Base-by-base conservation (phyloP, 2,113 vertebrate species). In the Muntiacus muntjak region DNA sequence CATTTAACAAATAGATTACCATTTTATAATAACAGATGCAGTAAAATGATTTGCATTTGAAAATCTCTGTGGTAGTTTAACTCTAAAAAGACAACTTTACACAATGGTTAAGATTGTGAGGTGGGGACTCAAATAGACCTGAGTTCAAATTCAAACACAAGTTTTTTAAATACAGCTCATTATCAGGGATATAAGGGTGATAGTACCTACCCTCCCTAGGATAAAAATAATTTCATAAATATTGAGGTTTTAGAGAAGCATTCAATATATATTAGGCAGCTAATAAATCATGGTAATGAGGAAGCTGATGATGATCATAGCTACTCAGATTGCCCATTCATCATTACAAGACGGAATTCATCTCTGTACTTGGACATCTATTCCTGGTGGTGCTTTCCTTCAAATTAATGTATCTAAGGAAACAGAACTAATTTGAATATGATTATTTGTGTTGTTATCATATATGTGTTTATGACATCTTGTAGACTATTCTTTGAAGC, bases 361-460 rank as follows among this genome's bases (percentile, higher is more conserved):
- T 6, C 2, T 83, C 2, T 74, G 12, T 52, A 3, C 11, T 43
- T 54, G 14, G 26, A 36, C 4, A 79, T 58, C 14, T 83, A 47
- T 52, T 76, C 4, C 14, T 55, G 14, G 7, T 7, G 12, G 0
- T 64, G 7, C 23, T 96, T 12, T 40, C 5, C n/a, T 92, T 33
- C 30, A 57, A 62, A 89, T 86, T 47, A 96, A 62, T 93, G 30
- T 89, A 86, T 81, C 13, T 9, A 89, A 96, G 28, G 6, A 95
- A 94, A 19, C 4, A 58, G 90, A 92, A 88, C 47, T 83, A 74
- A 88, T 89, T 91, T 78, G 21, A 67, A 78, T 97, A 8, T 86
- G 30, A 91, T 82, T 71, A 95, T 95, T 94, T 96, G 21, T 74
- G 47, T 91, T 88, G 26, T 84, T 97, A 76, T 87, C 74, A 93